Evolutionary conservation across 64 coral and sea anemone species (phyloP).

Genomic region (Porites australiensis): DNA sequence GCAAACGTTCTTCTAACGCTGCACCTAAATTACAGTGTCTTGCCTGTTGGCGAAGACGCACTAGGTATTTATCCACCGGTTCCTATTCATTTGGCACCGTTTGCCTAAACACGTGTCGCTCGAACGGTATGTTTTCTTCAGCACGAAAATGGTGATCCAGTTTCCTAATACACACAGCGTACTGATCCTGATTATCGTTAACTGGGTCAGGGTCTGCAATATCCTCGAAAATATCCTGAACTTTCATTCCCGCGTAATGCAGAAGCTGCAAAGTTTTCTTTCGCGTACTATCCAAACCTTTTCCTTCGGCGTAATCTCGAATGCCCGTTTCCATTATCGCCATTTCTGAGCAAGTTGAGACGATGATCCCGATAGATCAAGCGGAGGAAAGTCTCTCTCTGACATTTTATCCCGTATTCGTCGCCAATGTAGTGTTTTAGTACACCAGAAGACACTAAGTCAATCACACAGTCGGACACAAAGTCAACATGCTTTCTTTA

Average conservation of each 20-base stretch:
- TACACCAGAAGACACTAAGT: no score
- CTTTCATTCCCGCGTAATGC: conserved; percentile 9
- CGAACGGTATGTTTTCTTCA: conserved; percentile 45
- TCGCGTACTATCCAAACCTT: neutral
- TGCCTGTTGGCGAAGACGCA: conserved; percentile 42
- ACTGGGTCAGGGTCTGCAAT: neutral
- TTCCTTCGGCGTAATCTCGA: conserved; percentile 18
- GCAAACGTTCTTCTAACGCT: conserved; percentile 38
- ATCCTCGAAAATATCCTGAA: conserved; percentile 57
- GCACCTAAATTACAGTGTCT: conserved; percentile 54
- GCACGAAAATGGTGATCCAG: neutral
- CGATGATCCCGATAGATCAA: conserved; percentile 3
- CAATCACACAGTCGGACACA: no score
- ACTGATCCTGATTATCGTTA: conserved; percentile 21
- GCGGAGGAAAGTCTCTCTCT: neutral
- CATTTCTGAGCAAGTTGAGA: conserved; percentile 10
- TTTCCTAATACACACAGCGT: conserved; percentile 44
- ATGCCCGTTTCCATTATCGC: conserved; percentile 27
- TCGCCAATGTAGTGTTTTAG: conserved; percentile 18
- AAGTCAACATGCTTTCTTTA: no score
- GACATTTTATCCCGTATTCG: neutral
- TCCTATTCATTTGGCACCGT: conserved; percentile 20
- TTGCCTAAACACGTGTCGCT: conserved; percentile 56
- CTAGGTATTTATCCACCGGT: conserved; percentile 42
- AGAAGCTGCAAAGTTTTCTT: conserved; percentile 32